These are phyloP conservation scores for Drosophila persimilis DNA, from an alignment of 1,140 invertebrate genomes.

Conservation along the genomic window DNA sequence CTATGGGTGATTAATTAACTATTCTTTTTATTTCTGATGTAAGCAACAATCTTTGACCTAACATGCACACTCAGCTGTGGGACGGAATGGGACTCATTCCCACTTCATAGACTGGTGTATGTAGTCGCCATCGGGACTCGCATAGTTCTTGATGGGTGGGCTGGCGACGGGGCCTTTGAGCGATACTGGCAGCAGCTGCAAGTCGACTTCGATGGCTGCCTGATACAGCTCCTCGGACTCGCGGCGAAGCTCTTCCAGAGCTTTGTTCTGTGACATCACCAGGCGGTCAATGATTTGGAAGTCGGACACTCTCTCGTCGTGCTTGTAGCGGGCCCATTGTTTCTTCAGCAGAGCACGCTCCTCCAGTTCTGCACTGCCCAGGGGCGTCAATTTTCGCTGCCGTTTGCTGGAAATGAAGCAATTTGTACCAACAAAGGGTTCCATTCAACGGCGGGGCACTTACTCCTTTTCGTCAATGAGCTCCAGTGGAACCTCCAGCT, in stretches of 20 bases:
- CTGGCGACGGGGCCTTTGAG: slow-evolving; percentile 89
- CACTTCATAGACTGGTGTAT: slow-evolving; percentile 91
- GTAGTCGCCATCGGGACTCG: slow-evolving; percentile 92
- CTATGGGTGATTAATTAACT: background rate
- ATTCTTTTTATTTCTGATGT: slow-evolving; percentile 40
- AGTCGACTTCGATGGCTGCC: slow-evolving; percentile 91
- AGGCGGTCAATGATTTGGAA: slow-evolving; percentile 88
- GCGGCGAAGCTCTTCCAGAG: slow-evolving; percentile 89
- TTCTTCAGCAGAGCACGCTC: slow-evolving; percentile 86
- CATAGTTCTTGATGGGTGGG: slow-evolving; percentile 90
- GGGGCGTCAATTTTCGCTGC: slow-evolving; percentile 81
- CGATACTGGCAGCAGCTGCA: slow-evolving; percentile 87
- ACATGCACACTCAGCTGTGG: background rate
- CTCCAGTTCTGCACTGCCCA: slow-evolving; percentile 84
- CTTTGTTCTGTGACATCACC: slow-evolving; percentile 88
- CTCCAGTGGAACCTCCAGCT: slow-evolving; percentile 88
- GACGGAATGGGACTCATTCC: slow-evolving; percentile 77
- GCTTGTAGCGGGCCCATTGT: slow-evolving; percentile 89
- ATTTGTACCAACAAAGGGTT: background rate
- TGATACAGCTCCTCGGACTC: slow-evolving; percentile 93
- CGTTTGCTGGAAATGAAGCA: slow-evolving; percentile 83
- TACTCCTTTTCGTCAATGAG: slow-evolving; percentile 88
- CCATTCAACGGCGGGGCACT: slow-evolving; percentile 19
- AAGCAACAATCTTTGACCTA: slow-evolving; percentile 38
- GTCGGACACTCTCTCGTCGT: slow-evolving; percentile 86